Evolutionary conservation across 2,797 vertebrate species (phyloP), one percentile per base, ranked within the genome.

Genomic region (Oryzias dopingdopingensis): DNA sequence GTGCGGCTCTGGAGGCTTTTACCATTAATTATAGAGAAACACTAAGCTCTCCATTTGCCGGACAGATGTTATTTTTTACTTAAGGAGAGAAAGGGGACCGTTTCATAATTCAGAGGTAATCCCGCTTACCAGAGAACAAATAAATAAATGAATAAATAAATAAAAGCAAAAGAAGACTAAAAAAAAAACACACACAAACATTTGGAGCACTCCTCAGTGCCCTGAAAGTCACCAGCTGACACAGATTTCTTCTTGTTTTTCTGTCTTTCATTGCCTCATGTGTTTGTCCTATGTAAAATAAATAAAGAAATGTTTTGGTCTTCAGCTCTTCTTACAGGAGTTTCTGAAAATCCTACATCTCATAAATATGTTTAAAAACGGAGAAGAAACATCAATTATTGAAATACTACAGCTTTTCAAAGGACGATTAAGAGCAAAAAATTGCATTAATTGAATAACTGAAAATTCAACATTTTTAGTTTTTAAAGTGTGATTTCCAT

Each of bases 41-140:
- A 83, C 88, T 91, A 93, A 93, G 86, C 86, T 92, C 84, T 90
- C 88, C 84, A 89, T 92, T 93, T 93, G 89, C 88, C 43, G 81
- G 86, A 92, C 91, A 93, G 90, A 91, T 89, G 89, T 90, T 92
- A 88, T 91, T 93, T 91, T 91, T 91, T 86, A 91, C 88, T 88
- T 86, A 89, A 83, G 83, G 82, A 90, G 85, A 89, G 86, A 87
- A 89, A 84, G 81, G 89, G 82, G 84, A 77, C 91, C 90, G 83
- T 77, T 93, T 79, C 80, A 93, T 93, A 88, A 93, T 93, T 92
- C 83, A 92, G 84, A 87, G 67, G 78, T 83, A 86, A 90, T 88
- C 79, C 83, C 77, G 76, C 78, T 83, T 79, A 73, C 83, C 65
- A 65, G 65, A 86, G 74, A 87, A 85, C 74, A 88, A 88, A 89